These are phyloP conservation scores for Gephyroberyx darwinii DNA, from an alignment of 2,797 vertebrate species.

Conservation along the genomic window DNA sequence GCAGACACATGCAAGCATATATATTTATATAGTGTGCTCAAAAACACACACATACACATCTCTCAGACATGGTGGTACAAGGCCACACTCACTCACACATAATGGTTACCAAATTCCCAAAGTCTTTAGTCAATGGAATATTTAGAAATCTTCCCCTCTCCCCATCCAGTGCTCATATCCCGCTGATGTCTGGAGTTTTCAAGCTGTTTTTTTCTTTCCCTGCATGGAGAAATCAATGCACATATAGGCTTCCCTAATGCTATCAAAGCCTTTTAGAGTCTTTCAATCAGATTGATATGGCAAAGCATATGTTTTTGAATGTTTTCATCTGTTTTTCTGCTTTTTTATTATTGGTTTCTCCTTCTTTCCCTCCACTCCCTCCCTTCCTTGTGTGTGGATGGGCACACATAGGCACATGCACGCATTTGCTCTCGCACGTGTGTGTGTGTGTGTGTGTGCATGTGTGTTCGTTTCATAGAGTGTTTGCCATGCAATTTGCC, in stretches of 20 bases:
- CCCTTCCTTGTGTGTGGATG: background rate
- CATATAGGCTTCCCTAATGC: slow-evolving; percentile 41
- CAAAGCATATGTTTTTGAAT: slow-evolving; percentile 43
- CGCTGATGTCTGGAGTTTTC: slow-evolving; percentile 38
- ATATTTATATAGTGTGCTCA: background rate
- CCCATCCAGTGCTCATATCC: slow-evolving; percentile 24
- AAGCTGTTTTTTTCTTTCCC: background rate
- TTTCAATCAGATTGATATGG: slow-evolving; percentile 33
- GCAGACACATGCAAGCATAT: slow-evolving; percentile 21
- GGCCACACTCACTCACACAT: too few species aligned
- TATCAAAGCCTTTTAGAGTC: slow-evolving; percentile 48
- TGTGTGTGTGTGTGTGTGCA: background rate
- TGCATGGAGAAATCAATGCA: slow-evolving; percentile 51
- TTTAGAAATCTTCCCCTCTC: slow-evolving; percentile 12
- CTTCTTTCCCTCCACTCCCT: background rate
- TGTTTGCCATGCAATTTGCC: slow-evolving; percentile 18
- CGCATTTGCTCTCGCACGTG: slow-evolving; percentile 16
- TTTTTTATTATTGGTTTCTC: slow-evolving; percentile 27
- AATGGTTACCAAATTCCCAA: background rate
- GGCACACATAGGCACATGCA: background rate
- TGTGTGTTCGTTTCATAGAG: background rate
- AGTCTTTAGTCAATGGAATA: slow-evolving; percentile 4
- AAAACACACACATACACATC: background rate
- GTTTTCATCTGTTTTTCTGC: slow-evolving; percentile 38
- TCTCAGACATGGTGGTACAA: background rate